These are phyloP conservation scores for Podabrus alpinus DNA, from an alignment of 2,888 invertebrate genomes.

Conservation along the genomic window DNA sequence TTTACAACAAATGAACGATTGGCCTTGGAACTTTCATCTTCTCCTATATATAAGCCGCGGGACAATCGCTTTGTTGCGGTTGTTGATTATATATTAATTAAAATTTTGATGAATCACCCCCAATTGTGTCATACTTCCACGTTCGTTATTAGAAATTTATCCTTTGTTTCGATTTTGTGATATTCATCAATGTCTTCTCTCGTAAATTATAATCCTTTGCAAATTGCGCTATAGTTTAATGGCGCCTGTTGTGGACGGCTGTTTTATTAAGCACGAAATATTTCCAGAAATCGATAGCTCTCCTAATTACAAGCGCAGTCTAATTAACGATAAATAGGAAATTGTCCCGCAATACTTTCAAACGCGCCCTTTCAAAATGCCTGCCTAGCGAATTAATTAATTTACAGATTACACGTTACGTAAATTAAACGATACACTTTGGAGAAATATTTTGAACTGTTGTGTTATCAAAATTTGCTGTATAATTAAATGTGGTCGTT, in stretches of 20 bases:
- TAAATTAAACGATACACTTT: constrained; percentile 28
- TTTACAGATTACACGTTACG: constrained; percentile 56
- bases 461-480: neutral
- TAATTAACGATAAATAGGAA: constrained; percentile 57
- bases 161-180: constrained; percentile 49
- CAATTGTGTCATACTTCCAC: constrained; percentile 49
- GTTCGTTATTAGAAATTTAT: constrained; percentile 51
- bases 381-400: constrained; percentile 53
- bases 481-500: neutral
- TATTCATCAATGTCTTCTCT: constrained; percentile 45
- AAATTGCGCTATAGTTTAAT: constrained; percentile 42
- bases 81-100: constrained; percentile 55
- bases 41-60: constrained; percentile 36
- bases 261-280: constrained; percentile 49
- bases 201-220: constrained; percentile 43
- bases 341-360: constrained; percentile 57
- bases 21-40: constrained; percentile 36
- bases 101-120: constrained; percentile 54
- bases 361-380: constrained; percentile 49
- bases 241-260: constrained; percentile 43
- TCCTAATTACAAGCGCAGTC: constrained; percentile 55
- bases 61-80: constrained; percentile 53
- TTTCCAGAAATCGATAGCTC: constrained; percentile 52
- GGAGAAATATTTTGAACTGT: constrained; percentile 20
- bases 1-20: constrained; percentile 30